A percentile compares a stretch with the other conserved stretches of the same genome.
Evolutionary conservation across 2,797 vertebrate genomes (phyloP).

Genomic region (Alosa sapidissima): DNA sequence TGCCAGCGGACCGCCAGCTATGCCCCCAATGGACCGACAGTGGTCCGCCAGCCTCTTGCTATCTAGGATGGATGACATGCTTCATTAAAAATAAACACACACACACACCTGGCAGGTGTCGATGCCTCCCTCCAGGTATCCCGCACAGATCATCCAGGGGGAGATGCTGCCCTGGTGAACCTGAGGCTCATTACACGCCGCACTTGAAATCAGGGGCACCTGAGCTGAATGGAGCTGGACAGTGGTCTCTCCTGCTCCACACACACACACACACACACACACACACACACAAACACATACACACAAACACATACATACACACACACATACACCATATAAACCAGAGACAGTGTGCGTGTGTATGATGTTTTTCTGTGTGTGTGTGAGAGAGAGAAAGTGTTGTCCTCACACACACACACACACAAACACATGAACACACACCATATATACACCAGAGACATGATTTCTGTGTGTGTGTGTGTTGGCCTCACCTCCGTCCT

Average conservation of each 20-base stretch:
- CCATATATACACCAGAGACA: not conserved
- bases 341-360: not conserved
- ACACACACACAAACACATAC: slow-evolving; percentile 28
- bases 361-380: not conserved
- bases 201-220: slow-evolving; percentile 78
- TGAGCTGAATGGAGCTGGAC: slow-evolving; percentile 76
- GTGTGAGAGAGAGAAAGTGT: not conserved
- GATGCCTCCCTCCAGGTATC: slow-evolving; percentile 77
- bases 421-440: slow-evolving; percentile 22
- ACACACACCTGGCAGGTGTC: slow-evolving; percentile 81
- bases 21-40: too few relatives aligned
- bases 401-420: not conserved
- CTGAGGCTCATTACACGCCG: slow-evolving; percentile 74
- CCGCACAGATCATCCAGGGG: slow-evolving; percentile 80
- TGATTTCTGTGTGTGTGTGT: too few relatives aligned
- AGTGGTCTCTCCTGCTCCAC: slow-evolving; percentile 74
- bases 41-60: too few relatives aligned
- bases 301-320: not conserved
- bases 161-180: slow-evolving; percentile 77
- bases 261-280: slow-evolving; percentile 19
- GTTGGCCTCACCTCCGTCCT: slow-evolving; percentile 71
- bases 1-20: too few relatives aligned
- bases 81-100: slow-evolving; percentile 14
- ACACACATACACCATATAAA: not conserved
- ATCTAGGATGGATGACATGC: too few relatives aligned